These are phyloP conservation scores for Dermatemys mawii DNA, from an alignment of 2,113 vertebrate species.

Conservation along the genomic window DNA sequence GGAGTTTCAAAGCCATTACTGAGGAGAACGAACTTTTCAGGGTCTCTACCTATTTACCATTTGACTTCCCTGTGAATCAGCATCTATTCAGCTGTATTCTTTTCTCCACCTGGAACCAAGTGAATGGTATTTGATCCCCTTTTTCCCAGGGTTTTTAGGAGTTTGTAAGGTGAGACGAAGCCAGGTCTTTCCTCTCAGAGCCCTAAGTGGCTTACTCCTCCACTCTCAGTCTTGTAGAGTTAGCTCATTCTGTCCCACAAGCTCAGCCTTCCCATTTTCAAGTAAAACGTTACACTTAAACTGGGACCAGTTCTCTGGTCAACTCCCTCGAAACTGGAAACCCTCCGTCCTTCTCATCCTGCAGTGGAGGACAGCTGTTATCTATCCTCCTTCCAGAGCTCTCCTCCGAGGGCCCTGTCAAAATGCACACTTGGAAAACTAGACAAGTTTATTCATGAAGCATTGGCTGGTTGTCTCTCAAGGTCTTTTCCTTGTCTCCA, in stretches of 20 bases:
- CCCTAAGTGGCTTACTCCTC: neutral
- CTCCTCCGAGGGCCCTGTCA: neutral
- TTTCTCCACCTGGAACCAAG: neutral
- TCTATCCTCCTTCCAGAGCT: neutral
- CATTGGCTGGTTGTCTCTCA: neutral
- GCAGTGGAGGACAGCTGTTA: neutral
- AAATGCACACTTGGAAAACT: neutral
- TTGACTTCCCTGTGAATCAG: neutral
- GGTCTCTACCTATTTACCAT: neutral
- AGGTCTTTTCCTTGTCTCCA: neutral
- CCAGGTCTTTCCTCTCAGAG: neutral
- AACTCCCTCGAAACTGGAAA: neutral
- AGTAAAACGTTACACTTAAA: neutral
- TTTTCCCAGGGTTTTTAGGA: neutral
- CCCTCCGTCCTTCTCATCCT: neutral
- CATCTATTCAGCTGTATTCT: neutral
- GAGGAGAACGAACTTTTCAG: neutral
- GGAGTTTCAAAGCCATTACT: neutral
- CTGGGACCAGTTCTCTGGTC: neutral
- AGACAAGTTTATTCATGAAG: neutral
- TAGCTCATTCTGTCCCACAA: neutral
- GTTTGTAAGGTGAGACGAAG: neutral
- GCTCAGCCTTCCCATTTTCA: neutral
- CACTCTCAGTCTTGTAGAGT: neutral
- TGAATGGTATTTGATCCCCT: neutral